Base-by-base conservation (phyloP, 2,888 invertebrate species). In the Drosophila austrosaltans region DNA sequence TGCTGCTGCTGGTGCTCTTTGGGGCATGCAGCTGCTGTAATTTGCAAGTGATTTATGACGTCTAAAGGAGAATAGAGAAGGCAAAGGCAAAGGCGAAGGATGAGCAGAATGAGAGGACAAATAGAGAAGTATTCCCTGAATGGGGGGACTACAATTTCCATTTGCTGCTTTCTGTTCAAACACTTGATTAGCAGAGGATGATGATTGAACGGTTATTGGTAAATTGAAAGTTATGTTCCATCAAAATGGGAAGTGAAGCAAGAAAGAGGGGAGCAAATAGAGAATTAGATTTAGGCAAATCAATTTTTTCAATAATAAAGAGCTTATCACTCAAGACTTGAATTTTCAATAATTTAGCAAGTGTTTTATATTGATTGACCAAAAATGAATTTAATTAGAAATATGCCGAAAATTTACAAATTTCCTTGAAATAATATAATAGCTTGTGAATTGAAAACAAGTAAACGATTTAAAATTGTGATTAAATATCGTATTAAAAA, bases 11-110 rank as follows among this genome's bases (percentile, higher is more conserved):
- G 30, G 28, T 56, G 56, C 66, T 72, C 58, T 65, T 75, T 76
- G 56, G 42, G 65, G 59, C 57, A 56, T 76, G 76, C 66, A 72
- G 80, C 72, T 69, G 70, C 75, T 48, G 83, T 81, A 86, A 86
- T 86, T 86, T 85, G 82, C 88, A 89, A 87, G 83, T 86, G 86
- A 86, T 86, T 86, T 86, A 86, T 89, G 86, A 60, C 68, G 60
- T 71, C 66, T 60, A 48, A 36, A 54, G 25, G 28, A 40, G 58
- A 40, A 63, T 60, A 48, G 28, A 54, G 25, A 22, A 40, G 58
- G 25, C 8, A 25, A n/a, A 10, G 54, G 20, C 28, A 36, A 30
- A 39, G 22, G 42, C 36, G 36, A 36, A 36, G 36, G 36, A 36
- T 36, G 36, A 36, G 36, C 36, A 36, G 8, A 36, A 36, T 10